A percentile compares a stretch with the other conserved stretches of the same genome.
These are phyloP conservation scores for Vanessa cardui DNA, from an alignment of 2,888 invertebrate species.

Conservation along the genomic window DNA sequence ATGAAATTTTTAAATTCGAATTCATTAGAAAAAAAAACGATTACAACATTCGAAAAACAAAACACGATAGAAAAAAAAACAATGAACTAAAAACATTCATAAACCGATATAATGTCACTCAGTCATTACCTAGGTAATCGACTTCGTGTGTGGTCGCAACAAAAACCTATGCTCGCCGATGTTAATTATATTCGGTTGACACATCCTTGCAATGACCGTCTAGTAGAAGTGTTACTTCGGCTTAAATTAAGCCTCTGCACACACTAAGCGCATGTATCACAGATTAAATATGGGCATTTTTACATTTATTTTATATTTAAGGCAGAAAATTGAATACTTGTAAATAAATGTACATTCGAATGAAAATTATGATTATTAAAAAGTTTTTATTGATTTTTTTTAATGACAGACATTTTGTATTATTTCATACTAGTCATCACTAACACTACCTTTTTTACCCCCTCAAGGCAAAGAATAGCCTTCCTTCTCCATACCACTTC, in stretches of 20 bases:
- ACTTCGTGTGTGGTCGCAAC: conserved; percentile 51
- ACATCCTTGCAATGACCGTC: conserved; percentile 48
- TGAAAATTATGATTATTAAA: no score
- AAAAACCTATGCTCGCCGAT: conserved; percentile 48
- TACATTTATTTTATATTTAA: background rate
- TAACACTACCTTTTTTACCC: no score
- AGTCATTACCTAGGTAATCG: conserved; percentile 40
- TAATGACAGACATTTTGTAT: no score
- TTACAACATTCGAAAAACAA: background rate
- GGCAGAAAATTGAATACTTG: background rate
- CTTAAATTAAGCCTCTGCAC: conserved; percentile 19
- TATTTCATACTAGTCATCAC: no score
- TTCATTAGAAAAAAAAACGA: background rate
- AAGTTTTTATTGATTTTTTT: no score
- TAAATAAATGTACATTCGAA: background rate
- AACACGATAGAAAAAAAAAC: background rate
- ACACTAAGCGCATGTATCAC: background rate
- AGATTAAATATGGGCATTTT: no score
- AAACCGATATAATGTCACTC: conserved; percentile 14
- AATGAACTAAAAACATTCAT: conserved; percentile 5
- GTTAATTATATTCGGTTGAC: conserved; percentile 57
- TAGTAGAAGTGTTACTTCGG: conserved; percentile 47
- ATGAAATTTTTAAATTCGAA: background rate
- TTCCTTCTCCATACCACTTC: no score
- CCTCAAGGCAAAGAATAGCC: no score